Evolutionary conservation across 2,797 vertebrate species (phyloP).

Genomic region (Muscicapa comitata): DNA sequence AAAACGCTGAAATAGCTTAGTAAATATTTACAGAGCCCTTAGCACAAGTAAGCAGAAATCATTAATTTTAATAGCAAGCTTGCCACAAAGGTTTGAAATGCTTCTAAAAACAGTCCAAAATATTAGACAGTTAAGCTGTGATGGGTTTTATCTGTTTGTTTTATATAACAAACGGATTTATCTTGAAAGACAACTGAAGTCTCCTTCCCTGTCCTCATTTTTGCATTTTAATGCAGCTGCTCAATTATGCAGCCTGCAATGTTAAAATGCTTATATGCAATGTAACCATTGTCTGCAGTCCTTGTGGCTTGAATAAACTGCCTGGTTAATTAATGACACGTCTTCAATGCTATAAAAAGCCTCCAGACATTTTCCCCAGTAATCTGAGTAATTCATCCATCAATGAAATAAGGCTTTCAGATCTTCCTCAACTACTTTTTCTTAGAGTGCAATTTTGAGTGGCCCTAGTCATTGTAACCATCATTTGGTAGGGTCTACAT

Average conservation of each 20-base stretch:
- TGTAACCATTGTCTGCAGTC: not conserved
- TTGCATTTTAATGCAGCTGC: not conserved
- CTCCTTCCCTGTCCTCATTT: slow-evolving; percentile 3
- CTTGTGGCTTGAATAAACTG: not conserved
- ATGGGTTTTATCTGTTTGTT: not conserved
- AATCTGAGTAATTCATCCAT: not conserved
- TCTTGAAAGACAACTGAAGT: slow-evolving; percentile 5
- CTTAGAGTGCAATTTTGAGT: not conserved
- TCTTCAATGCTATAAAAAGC: slow-evolving; percentile 8
- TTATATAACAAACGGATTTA: not conserved
- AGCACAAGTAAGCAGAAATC: slow-evolving; percentile 2
- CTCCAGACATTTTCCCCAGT: not conserved
- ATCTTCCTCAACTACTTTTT: not conserved
- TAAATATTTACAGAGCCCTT: slow-evolving; percentile 22
- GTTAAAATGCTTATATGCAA: not conserved
- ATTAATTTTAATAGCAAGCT: slow-evolving; percentile 32
- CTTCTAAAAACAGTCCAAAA: slow-evolving; percentile 26
- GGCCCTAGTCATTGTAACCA: not conserved
- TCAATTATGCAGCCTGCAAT: not conserved
- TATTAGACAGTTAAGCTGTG: not conserved
- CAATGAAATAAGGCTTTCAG: not conserved
- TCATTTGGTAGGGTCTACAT: not conserved
- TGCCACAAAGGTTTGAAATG: not conserved
- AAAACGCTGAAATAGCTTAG: not conserved
- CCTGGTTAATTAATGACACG: slow-evolving; percentile 14